A percentile compares a stretch with the other conserved stretches of the same genome.
phyloP scores from a whole-genome alignment of 2,113 vertebrate species.

The Scopus umbretta region DNA sequence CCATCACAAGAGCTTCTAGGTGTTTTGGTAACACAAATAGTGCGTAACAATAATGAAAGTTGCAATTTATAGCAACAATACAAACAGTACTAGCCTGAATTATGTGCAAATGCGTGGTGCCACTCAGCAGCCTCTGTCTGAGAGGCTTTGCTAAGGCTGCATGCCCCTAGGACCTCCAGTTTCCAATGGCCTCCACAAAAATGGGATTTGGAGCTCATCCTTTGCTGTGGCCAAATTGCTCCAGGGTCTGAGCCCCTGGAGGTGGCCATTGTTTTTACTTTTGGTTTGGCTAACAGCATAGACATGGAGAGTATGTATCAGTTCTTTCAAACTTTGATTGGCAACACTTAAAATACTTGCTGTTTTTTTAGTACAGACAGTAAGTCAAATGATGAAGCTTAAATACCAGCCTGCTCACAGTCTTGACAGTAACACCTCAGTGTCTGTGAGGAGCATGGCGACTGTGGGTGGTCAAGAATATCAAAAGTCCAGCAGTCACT shows the following conservation, averaged over 20 bases:
- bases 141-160: background rate
- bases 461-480: background rate
- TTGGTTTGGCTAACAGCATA: background rate
- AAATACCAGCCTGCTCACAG: background rate
- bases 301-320: background rate
- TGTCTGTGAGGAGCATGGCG: background rate
- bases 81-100: background rate
- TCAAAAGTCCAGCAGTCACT: background rate
- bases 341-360: background rate
- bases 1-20: background rate
- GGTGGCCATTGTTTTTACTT: background rate
- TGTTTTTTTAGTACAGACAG: background rate
- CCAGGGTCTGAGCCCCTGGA: background rate
- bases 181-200: background rate
- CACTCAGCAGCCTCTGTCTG: background rate
- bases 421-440: background rate
- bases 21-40: background rate
- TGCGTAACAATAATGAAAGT: background rate
- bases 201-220: background rate
- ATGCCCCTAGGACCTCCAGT: background rate
- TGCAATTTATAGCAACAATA: background rate
- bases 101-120: background rate
- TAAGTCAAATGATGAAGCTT: background rate
- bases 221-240: background rate
- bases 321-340: background rate